These are phyloP conservation scores for Busseola fusca DNA, from an alignment of 2,888 invertebrate species.

Conservation along the genomic window DNA sequence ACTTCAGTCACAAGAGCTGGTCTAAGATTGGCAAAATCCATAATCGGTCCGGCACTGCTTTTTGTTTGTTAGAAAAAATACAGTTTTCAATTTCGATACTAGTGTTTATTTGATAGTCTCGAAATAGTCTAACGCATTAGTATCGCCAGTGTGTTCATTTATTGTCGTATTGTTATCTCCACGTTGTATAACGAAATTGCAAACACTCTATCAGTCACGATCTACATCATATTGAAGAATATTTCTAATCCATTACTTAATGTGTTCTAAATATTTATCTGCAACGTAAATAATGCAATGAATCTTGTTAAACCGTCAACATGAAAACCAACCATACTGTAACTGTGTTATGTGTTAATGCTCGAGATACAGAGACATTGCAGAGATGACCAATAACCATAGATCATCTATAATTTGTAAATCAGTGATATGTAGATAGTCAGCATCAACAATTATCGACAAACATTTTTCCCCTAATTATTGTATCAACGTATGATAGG, in stretches of 20 bases:
- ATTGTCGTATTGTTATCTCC: too few species aligned
- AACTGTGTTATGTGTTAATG: not conserved
- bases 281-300: not conserved
- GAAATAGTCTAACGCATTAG: too few species aligned
- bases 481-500: not conserved
- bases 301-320: not conserved
- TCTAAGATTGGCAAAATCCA: too few species aligned
- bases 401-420: not conserved
- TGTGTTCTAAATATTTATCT: not conserved
- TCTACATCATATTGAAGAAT: not conserved
- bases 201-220: not conserved
- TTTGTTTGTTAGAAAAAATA: too few species aligned
- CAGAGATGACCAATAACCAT: too few species aligned
- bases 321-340: not conserved
- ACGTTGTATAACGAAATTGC: not conserved
- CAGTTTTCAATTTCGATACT: too few species aligned
- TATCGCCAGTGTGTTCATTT: too few species aligned
- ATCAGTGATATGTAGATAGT: not conserved
- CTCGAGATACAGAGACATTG: not conserved
- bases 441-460: not conserved
- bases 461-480: not conserved
- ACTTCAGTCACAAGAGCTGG: too few species aligned
- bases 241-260: not conserved
- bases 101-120: too few species aligned
- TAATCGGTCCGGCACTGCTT: too few species aligned